Percentiles rank a stretch among this genome's conserved stretches.
Conservation (phyloP, 2,888 invertebrate genomes). For the Xanthorhoe spadicearia region DNA sequence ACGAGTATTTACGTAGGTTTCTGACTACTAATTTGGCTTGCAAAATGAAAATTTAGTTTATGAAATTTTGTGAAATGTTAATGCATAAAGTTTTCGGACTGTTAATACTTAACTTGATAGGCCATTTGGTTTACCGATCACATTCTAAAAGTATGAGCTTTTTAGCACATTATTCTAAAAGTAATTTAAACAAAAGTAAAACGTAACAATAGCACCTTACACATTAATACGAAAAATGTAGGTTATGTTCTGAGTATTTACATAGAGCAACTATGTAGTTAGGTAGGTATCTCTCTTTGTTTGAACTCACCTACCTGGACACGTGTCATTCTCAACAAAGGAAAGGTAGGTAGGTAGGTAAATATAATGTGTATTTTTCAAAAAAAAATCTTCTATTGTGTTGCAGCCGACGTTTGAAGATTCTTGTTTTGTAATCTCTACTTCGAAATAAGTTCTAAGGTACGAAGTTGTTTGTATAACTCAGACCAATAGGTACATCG, state of each 20-base stretch:
- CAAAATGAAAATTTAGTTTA: too few species aligned
- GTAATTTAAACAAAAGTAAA: too few species aligned
- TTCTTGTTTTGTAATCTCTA: neutral
- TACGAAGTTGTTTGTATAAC: slow-evolving; percentile 5
- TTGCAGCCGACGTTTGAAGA: neutral
- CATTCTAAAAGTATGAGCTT: too few species aligned
- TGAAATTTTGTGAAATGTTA: too few species aligned
- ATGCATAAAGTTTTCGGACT: too few species aligned
- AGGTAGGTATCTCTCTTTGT: neutral
- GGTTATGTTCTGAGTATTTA: neutral
- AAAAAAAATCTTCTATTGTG: neutral
- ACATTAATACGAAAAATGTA: too few species aligned
- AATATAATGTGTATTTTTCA: neutral
- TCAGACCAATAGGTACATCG: neutral
- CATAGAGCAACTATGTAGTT: neutral
- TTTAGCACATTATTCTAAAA: too few species aligned
- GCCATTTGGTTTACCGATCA: too few species aligned
- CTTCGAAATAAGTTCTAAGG: neutral
- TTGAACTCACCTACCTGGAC: neutral
- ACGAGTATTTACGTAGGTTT: too few species aligned
- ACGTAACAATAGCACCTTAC: too few species aligned
- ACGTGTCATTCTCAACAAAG: neutral
- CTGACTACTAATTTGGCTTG: too few species aligned
- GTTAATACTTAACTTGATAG: too few species aligned
- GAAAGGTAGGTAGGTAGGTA: neutral